phyloP scores from a whole-genome alignment of 2,113 vertebrate species.

The Amblyopsis rosae region DNA sequence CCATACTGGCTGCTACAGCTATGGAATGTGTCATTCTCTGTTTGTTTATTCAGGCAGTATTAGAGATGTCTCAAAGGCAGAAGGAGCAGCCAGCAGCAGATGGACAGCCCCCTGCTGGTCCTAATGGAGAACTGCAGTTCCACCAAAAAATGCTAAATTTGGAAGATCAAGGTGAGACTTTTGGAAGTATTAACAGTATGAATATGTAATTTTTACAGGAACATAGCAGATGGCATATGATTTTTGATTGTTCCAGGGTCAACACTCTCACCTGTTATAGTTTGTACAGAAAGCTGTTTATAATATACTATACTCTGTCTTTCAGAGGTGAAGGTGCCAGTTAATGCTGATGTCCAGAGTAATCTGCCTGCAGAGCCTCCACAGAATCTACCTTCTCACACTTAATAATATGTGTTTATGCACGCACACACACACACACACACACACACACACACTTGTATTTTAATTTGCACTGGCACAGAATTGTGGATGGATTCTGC shows the following conservation, averaged over 20 bases:
- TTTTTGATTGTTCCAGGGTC: too few species aligned
- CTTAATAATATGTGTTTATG: conserved; percentile 31
- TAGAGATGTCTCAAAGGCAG: conserved; percentile 87
- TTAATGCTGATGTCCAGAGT: conserved; percentile 53
- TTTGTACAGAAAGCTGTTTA: background rate
- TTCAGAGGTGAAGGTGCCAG: conserved; percentile 63
- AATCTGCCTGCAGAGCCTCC: conserved; percentile 75
- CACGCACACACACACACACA: background rate
- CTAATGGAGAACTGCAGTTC: conserved; percentile 79
- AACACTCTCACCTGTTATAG: too few species aligned
- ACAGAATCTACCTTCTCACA: conserved; percentile 76
- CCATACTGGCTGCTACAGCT: background rate
- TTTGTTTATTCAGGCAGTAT: conserved; percentile 73
- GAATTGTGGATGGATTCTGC: conserved; percentile 34
- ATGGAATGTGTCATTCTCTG: background rate
- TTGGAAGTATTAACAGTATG: background rate
- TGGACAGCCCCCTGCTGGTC: conserved; percentile 62
- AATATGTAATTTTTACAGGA: background rate
- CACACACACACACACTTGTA: conserved; percentile 7
- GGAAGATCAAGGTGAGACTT: conserved; percentile 52
- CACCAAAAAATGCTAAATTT: conserved; percentile 56
- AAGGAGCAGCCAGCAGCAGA: conserved; percentile 74
- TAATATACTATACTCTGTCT: conserved; percentile 6
- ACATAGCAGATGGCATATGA: too few species aligned
- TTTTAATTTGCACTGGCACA: conserved; percentile 40